Evolutionary conservation across 2,797 vertebrate genomes (phyloP).

Genomic region (Fistularia tabacaria): DNA sequence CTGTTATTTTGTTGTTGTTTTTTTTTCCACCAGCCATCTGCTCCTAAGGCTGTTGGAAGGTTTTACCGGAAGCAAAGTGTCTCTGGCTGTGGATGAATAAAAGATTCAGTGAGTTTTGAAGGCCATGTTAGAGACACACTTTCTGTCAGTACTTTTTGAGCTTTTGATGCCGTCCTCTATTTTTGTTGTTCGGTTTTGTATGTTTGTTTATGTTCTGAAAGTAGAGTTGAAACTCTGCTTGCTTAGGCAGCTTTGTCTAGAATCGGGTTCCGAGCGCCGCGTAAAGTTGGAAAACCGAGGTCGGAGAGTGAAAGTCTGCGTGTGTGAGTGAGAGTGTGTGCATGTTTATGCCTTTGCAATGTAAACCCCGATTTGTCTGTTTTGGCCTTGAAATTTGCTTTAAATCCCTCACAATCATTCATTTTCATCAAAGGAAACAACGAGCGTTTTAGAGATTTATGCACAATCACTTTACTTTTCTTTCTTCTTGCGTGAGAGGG

Average conservation of each 20-base stretch:
- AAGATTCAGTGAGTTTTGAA: constrained; percentile 55
- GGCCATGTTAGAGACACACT: constrained; percentile 54
- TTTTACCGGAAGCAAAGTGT: constrained; percentile 38
- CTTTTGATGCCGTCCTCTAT: too few relatives aligned
- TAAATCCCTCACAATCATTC: too few relatives aligned
- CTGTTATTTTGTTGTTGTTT: constrained; percentile 6
- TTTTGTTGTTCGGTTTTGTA: constrained; percentile 11
- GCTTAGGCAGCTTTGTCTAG: constrained; percentile 47
- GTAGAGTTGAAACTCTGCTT: constrained; percentile 46
- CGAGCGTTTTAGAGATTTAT: neutral
- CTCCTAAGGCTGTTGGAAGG: constrained; percentile 42
- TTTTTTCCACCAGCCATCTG: constrained; percentile 13
- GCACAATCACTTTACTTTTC: constrained; percentile 4
- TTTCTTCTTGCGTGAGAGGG: neutral
- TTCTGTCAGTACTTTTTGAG: constrained; percentile 43
- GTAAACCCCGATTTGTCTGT: constrained; percentile 16
- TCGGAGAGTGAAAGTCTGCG: constrained; percentile 21
- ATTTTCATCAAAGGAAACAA: too few relatives aligned
- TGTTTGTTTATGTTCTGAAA: constrained; percentile 21
- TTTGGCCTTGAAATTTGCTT: constrained; percentile 4
- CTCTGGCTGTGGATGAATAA: constrained; percentile 43
- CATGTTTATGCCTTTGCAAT: constrained; percentile 14
- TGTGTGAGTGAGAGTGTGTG: constrained; percentile 2
- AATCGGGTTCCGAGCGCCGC: constrained; percentile 45
- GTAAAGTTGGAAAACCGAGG: constrained; percentile 53